Evolutionary conservation across 2,888 invertebrate species (phyloP).

Genomic region (Trichogramma dendrolimi): DNA sequence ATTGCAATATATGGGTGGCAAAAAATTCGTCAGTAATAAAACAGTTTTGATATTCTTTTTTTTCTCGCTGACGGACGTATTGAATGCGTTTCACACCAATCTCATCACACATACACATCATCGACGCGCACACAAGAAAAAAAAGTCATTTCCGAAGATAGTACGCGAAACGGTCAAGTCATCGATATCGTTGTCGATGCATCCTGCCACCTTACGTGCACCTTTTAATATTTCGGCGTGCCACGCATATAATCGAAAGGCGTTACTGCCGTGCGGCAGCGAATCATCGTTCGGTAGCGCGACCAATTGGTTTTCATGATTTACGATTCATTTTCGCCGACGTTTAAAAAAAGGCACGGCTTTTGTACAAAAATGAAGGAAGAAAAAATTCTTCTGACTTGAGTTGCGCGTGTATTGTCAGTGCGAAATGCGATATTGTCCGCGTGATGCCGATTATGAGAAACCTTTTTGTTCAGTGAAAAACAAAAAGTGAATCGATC

Average conservation of each 20-base stretch:
- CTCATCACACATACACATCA: neutral
- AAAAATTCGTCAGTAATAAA: no score
- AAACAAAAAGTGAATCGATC: no score
- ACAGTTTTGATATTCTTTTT: no score
- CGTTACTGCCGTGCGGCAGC: neutral
- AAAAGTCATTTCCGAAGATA: constrained; percentile 14
- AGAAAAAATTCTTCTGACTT: no score
- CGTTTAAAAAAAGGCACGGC: no score
- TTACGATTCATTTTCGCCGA: no score
- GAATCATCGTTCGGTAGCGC: constrained; percentile 23
- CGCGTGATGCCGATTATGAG: no score
- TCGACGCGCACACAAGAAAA: neutral
- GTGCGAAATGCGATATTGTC: no score
- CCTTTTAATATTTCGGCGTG: neutral
- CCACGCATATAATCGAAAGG: constrained; percentile 4
- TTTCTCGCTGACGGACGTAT: constrained; percentile 7
- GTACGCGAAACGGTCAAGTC: constrained; percentile 20
- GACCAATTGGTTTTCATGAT: constrained; percentile 26
- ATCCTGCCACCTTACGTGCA: neutral
- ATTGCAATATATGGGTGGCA: no score
- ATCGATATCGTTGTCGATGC: constrained; percentile 17
- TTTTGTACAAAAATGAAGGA: no score
- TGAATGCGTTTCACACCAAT: constrained; percentile 12
- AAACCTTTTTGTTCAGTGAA: no score
- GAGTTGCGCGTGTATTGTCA: no score